These are phyloP conservation scores for Bellardia bayeri DNA, from an alignment of 2,888 invertebrate species.

Conservation along the genomic window DNA sequence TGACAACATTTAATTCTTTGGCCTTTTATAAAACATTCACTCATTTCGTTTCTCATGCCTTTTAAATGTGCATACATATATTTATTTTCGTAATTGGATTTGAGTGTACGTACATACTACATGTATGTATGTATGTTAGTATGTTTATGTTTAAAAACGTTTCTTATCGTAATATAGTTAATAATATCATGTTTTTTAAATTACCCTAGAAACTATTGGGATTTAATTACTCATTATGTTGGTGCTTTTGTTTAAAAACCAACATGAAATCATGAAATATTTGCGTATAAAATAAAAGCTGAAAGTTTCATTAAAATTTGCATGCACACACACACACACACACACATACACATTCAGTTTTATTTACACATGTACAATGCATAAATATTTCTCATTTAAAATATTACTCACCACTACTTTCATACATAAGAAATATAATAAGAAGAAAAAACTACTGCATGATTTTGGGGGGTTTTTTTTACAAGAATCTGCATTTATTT, in stretches of 20 bases:
- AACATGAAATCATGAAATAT: background rate
- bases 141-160: no score
- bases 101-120: background rate
- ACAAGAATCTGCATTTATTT: background rate
- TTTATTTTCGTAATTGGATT: slow-evolving; percentile 25
- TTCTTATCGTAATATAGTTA: background rate
- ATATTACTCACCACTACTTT: background rate
- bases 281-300: background rate
- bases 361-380: background rate
- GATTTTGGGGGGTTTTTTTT: slow-evolving; percentile 8
- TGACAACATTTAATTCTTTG: slow-evolving; percentile 20
- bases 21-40: slow-evolving; percentile 6
- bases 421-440: no score
- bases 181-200: slow-evolving; percentile 39
- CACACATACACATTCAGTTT: background rate
- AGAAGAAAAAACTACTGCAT: background rate
- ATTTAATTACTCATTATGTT: slow-evolving; percentile 55
- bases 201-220: slow-evolving; percentile 52
- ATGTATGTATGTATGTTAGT: background rate
- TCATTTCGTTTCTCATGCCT: background rate
- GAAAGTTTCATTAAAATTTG: slow-evolving; percentile 38
- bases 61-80: background rate
- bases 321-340: background rate
- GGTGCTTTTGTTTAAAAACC: slow-evolving; percentile 6
- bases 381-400: slow-evolving; percentile 24